phyloP scores from a whole-genome alignment of 92 coral and sea anemone species.

The Palythoa grandiflora region DNA sequence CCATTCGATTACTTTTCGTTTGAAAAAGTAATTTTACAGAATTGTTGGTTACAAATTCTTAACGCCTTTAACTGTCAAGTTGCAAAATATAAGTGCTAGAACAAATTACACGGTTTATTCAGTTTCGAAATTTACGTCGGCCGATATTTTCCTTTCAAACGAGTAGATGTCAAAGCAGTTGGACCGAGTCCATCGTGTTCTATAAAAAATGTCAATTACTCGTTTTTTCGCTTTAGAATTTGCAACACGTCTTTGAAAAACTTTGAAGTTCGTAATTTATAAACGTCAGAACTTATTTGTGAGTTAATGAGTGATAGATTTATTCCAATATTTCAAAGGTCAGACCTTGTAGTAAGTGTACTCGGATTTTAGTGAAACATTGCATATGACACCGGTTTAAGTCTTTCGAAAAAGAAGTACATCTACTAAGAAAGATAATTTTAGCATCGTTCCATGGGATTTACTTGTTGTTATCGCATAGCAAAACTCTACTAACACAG shows the following conservation, averaged over 20 bases:
- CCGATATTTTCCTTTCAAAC: neutral
- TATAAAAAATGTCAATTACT: neutral
- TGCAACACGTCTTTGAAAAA: neutral
- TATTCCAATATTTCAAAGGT: neutral
- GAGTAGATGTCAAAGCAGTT: neutral
- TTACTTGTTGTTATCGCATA: too few species aligned
- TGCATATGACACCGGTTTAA: neutral
- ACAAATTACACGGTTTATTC: neutral
- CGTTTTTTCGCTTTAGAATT: neutral
- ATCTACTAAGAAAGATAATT: too few species aligned
- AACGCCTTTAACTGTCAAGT: constrained; percentile 1
- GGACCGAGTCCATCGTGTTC: neutral
- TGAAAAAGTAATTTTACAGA: neutral
- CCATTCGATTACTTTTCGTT: neutral
- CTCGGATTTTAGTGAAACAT: neutral
- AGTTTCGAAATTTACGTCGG: neutral
- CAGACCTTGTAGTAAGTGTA: neutral
- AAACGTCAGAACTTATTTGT: too few species aligned
- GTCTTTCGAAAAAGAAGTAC: too few species aligned
- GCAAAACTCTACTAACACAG: too few species aligned
- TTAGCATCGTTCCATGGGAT: too few species aligned
- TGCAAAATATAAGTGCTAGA: neutral
- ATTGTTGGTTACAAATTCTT: neutral
- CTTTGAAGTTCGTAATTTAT: neutral
- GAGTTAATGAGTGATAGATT: too few species aligned